Evolutionary conservation across 2,113 vertebrate genomes (phyloP), one percentile per base, ranked within the genome.

Genomic region (Hiodon tergisus): DNA sequence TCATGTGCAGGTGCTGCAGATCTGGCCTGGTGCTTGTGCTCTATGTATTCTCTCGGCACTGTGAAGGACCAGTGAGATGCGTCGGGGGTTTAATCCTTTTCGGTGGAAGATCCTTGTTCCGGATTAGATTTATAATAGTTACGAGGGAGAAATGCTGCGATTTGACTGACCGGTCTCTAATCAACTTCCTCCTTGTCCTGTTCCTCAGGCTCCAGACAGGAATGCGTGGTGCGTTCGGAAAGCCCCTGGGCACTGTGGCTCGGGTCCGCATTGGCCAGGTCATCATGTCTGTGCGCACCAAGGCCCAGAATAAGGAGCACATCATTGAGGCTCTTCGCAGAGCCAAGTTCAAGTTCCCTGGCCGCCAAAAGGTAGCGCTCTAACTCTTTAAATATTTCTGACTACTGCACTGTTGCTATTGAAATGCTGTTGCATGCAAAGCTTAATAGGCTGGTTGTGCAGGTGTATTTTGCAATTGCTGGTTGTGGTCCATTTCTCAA

Each of bases 321-420:
- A 87, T 96, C 80, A 86, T 95, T 0, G 95, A 96, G 86, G 94
- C 94, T 9, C 87, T 96, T 13, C 91, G 93, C 61, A 88, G 94
- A 72, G 94, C 95, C 78, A 98, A 96, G 88, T 97, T 96, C 90
- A 96, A 95, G 88, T 96, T 96, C 81, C 95, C 95, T 3, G 94
- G 93, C 1, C 93, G 93, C 57, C 94, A 95, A 86, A 97, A 97
- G 92, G 94, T 96, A 85, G 7, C 4, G 46, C 7, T 58, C 54
- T 31, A 54, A 11, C 68, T n/a, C 8, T 46, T 4, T 46, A 31
- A 57, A 11, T 6, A 6, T 11, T 57, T 57, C 55, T 57, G 55
- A 8, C 55, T 31, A 46, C 54, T 57, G 54, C 54, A 57, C 54
- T 57, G 5, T 31, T 31, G 31, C 31, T 31, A 10, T 57, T 31